Evolutionary conservation across 2,888 invertebrate species (phyloP).

Genomic region (Hoplodrina blanda): DNA sequence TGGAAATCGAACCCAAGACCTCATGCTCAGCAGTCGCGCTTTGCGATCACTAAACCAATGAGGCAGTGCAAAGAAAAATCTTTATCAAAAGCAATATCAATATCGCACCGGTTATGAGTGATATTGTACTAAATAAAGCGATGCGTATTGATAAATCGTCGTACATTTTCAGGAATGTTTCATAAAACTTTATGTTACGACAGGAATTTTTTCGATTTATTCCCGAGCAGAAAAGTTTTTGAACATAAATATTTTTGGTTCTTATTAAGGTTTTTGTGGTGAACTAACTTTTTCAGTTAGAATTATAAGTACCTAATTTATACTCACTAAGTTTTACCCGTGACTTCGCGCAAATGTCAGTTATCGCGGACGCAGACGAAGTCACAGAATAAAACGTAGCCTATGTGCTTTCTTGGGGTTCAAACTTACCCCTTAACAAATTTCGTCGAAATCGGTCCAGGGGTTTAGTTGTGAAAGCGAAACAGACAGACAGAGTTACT

Average conservation of each 20-base stretch:
- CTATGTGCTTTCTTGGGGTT: too few relatives aligned
- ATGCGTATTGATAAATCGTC: slow-evolving; percentile 27
- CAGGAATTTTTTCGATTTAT: slow-evolving; percentile 43
- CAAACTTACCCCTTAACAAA: too few relatives aligned
- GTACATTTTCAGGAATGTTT: slow-evolving; percentile 31
- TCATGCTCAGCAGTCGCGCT: too few relatives aligned
- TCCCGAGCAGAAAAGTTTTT: slow-evolving; percentile 27
- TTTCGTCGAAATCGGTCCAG: too few relatives aligned
- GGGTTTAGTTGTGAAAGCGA: too few relatives aligned
- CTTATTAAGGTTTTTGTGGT: slow-evolving; percentile 23
- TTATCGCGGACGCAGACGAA: too few relatives aligned
- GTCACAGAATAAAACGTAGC: too few relatives aligned
- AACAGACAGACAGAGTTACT: too few relatives aligned
- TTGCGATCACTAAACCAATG: too few relatives aligned
- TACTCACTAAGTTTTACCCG: not conserved
- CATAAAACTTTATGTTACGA: slow-evolving; percentile 40
- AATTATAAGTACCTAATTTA: not conserved
- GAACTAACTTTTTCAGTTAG: slow-evolving; percentile 4
- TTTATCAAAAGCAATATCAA: not conserved
- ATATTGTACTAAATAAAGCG: slow-evolving; percentile 1
- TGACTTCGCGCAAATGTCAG: too few relatives aligned
- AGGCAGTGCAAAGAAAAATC: not conserved
- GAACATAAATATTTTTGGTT: slow-evolving; percentile 37
- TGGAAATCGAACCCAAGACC: too few relatives aligned
- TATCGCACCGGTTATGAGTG: not conserved